Evolutionary conservation across 2,797 vertebrate species (phyloP).

Genomic region (Rachycentron canadum): DNA sequence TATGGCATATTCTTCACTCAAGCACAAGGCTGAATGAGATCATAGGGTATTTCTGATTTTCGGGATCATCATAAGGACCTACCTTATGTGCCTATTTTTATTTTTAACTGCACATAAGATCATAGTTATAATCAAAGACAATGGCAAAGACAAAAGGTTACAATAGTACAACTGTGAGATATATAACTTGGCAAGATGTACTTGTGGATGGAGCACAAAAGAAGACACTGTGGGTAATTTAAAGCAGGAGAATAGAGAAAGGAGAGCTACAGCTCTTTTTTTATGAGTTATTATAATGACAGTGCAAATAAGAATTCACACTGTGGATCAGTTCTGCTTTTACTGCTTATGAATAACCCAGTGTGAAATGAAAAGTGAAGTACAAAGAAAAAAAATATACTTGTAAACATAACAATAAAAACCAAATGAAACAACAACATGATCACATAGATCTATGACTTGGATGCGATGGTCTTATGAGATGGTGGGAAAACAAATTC

Average conservation of each 20-base stretch:
- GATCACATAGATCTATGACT: neutral
- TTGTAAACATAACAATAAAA: slow-evolving; percentile 1
- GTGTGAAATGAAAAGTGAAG: neutral
- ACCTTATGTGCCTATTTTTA: neutral
- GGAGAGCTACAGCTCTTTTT: neutral
- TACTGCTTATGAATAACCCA: neutral
- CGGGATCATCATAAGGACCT: neutral
- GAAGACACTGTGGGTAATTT: slow-evolving; percentile 31
- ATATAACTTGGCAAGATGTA: slow-evolving; percentile 40
- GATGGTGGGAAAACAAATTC: slow-evolving; percentile 16
- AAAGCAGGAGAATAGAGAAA: slow-evolving; percentile 5
- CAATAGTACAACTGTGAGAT: slow-evolving; percentile 22
- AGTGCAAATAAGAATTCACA: neutral
- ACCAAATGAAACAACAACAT: neutral
- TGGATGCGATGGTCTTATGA: neutral
- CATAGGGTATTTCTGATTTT: neutral
- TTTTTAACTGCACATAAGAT: neutral
- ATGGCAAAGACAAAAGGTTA: slow-evolving; percentile 25
- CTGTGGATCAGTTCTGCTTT: neutral
- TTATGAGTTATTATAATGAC: neutral
- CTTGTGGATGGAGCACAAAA: slow-evolving; percentile 46
- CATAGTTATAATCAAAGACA: slow-evolving; percentile 10
- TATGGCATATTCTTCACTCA: neutral
- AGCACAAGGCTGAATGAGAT: slow-evolving; percentile 1
- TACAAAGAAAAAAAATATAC: neutral